Conservation (phyloP, 2,797 vertebrate species). For the Syndactyla subalaris region DNA sequence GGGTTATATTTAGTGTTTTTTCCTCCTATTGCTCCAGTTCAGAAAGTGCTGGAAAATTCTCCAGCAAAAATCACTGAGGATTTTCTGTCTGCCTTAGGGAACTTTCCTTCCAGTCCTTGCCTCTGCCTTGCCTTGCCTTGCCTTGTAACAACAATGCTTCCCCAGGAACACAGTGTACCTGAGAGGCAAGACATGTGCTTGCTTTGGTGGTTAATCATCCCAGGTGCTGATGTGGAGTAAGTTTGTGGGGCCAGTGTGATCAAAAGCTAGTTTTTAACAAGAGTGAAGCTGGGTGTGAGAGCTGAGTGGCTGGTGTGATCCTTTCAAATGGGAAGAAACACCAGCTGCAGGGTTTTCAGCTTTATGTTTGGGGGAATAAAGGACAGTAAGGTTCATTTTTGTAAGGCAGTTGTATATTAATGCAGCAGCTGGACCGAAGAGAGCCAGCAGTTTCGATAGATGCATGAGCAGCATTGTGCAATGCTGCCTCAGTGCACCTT, state of each 20-base stretch:
- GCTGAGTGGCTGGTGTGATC: background rate
- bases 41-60: constrained; percentile 31
- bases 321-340: background rate
- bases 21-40: background rate
- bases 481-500: background rate
- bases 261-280: background rate
- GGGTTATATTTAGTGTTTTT: background rate
- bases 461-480: background rate
- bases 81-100: background rate
- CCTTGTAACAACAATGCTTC: background rate
- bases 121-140: background rate
- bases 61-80: background rate
- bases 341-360: background rate
- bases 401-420: background rate
- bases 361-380: background rate
- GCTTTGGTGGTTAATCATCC: background rate
- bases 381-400: background rate
- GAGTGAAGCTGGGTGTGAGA: background rate
- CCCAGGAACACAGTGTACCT: background rate
- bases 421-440: background rate
- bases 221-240: background rate
- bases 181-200: background rate
- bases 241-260: background rate
- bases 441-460: background rate
- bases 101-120: background rate